Percentiles rank a stretch among this genome's conserved stretches.
Conservation (phyloP, 2,797 vertebrate species). For the Rachycentron canadum region DNA sequence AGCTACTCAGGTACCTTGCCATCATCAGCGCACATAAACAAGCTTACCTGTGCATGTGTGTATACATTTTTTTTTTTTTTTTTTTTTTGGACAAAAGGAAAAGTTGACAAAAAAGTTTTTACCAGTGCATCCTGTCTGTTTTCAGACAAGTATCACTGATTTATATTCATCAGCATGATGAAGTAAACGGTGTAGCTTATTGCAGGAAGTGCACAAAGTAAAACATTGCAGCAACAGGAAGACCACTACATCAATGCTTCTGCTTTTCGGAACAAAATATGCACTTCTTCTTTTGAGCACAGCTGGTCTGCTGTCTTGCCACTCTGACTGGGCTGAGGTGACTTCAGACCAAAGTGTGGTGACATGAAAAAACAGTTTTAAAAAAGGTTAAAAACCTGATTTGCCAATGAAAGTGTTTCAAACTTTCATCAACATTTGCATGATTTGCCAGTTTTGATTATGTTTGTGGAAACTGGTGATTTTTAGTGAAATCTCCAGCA, state of each 20-base stretch:
- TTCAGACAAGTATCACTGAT: not conserved
- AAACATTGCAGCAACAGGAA: conserved; percentile 81
- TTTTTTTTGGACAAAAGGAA: not conserved
- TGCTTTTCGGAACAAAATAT: conserved; percentile 60
- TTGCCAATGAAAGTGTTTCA: not conserved
- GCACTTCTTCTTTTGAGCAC: conserved; percentile 74
- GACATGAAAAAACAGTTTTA: not conserved
- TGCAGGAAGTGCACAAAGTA: conserved; percentile 78
- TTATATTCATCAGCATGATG: conserved; percentile 1
- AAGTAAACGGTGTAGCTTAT: conserved; percentile 18
- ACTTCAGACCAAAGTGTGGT: conserved; percentile 24
- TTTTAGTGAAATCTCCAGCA: not conserved
- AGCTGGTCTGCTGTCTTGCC: conserved; percentile 53
- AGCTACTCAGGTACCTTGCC: conserved; percentile 71
- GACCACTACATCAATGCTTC: conserved; percentile 61
- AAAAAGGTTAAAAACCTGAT: not conserved
- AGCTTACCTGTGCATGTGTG: not conserved
- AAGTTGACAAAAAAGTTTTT: not conserved
- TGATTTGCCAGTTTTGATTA: not conserved
- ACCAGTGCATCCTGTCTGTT: not conserved
- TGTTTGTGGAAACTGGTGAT: not conserved
- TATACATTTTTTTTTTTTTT: not conserved
- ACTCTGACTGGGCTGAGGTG: conserved; percentile 17
- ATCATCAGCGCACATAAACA: conserved; percentile 40
- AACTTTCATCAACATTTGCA: not conserved